Base-by-base conservation (phyloP, 1,140 invertebrate genomes). In the Psix sp. region DNA sequence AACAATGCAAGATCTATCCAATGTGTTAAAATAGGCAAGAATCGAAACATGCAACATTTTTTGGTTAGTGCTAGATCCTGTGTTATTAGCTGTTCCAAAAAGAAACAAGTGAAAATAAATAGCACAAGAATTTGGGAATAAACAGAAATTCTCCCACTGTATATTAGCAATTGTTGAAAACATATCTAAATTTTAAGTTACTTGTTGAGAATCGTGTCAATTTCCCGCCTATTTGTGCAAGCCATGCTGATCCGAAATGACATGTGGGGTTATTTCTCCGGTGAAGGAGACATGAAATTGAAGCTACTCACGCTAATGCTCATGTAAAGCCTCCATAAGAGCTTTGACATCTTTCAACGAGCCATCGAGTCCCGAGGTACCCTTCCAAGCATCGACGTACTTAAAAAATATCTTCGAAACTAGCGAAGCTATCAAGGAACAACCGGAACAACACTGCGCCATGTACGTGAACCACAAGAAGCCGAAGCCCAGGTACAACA, bases 391-490 rank as follows among this genome's bases (percentile, higher is more conserved):
- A 43, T 56, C 16, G 52, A 43, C 4, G 0, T 2, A 0, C 13
- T 57, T 0, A 57, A 57, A 11, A 43, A 0, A 57, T 16, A 57
- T 57, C 0, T 45, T 45, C 2, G 52, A 57, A 45, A 15, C 52
- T 0, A 36, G 52, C 13, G 40, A 43, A 1, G 17, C 24, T 2
- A 15, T 52, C 10, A 39, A 14, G n/a, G 38, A 42, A 1, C n/a
- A 40, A 17, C 20, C 15, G 0, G n/a, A 13, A 1, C 14, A 33
- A 24, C 33, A 40, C 3, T 18, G 48, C 7, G 48, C 36, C 14
- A n/a, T 52, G 9, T 39, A 18, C 11, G 36, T 6, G 2, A 18
- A 17, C 36, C 5, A 39, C 6, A 17, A 39, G 17, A 39, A 9
- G 14, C 16, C 1, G 33, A 35, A 35, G n/a, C 5, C 5, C 3